These are phyloP conservation scores for Mus spretus DNA, from an alignment of 2,797 vertebrate species.

Conservation along the genomic window DNA sequence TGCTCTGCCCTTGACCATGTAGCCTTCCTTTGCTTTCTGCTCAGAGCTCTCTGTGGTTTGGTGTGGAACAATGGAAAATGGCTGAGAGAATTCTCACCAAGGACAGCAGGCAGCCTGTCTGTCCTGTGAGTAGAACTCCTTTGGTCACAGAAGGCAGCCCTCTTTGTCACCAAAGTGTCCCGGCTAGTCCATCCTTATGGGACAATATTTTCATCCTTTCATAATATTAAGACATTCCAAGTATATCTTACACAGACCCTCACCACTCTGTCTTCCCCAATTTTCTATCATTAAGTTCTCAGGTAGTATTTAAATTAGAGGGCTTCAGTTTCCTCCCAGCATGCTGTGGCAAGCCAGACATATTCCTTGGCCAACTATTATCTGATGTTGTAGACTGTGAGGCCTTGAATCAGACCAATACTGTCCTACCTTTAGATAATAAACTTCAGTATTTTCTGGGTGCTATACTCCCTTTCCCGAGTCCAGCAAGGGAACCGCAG, in stretches of 20 bases:
- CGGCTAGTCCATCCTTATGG: not conserved
- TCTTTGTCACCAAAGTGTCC: not conserved
- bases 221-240: not conserved
- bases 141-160: not conserved
- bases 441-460: not conserved
- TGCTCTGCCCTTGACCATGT: not conserved
- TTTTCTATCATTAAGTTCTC: not conserved
- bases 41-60: not conserved
- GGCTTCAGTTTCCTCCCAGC: not conserved
- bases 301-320: not conserved
- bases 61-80: not conserved
- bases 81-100: not conserved
- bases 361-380: not conserved
- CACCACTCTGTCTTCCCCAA: not conserved
- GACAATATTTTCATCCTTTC: not conserved
- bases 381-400: not conserved
- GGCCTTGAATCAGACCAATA: not conserved
- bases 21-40: not conserved
- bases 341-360: not conserved
- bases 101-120: not conserved
- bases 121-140: not conserved
- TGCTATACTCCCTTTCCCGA: not conserved
- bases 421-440: not conserved
- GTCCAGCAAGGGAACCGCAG: not conserved
- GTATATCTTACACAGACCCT: not conserved